Base-by-base conservation (phyloP, 1,140 invertebrate genomes). In the Zaprionus capensis region DNA sequence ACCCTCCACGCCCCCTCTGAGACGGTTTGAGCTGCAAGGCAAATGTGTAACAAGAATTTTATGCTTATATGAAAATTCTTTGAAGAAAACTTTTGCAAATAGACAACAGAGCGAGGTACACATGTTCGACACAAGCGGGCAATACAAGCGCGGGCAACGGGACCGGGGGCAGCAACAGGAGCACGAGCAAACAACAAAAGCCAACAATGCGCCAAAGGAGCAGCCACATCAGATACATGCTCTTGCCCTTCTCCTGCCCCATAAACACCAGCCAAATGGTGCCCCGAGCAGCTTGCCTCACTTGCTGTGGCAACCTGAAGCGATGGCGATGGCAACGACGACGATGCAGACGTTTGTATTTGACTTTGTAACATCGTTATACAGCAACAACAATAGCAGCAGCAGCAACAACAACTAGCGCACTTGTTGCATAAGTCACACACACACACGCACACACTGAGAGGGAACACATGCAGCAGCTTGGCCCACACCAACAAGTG, bases 281-380 rank as follows among this genome's bases (percentile, higher is more conserved):
- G 41, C 56, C 56, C 55, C 31, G 15, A 36, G n/a, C 67, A 28
- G 55, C 66, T 38, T 61, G 38, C 62, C 44, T 73, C 63, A 62
- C 78, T 62, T 15, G 41, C 56, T 17, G 56, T 72, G 66, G 80
- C 78, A 81, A 56, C 53, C 53, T 56, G 26, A 15, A 56, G 53
- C 36, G 24, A 44, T 57, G 51, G 49, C 80, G 81, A 77, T 70
- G 81, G 57, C 81, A 26, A 38, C 15, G 31, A 70, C 58, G 77
- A 78, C 82, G 78, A 77, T 76, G 71, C 75, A 85, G 85, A 84
- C 84, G 75, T 88, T 87, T 84, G 74, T 88, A 82, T 87, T 87
- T 87, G 84, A 87, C 84, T 87, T 87, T 88, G 85, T 84, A 87
- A 87, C 84, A 87, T 84, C 81, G 84, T 87, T 87, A 88, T 38